These are phyloP conservation scores for Manis pentadactyla DNA, from an alignment of 2,797 vertebrate genomes.

Conservation along the genomic window DNA sequence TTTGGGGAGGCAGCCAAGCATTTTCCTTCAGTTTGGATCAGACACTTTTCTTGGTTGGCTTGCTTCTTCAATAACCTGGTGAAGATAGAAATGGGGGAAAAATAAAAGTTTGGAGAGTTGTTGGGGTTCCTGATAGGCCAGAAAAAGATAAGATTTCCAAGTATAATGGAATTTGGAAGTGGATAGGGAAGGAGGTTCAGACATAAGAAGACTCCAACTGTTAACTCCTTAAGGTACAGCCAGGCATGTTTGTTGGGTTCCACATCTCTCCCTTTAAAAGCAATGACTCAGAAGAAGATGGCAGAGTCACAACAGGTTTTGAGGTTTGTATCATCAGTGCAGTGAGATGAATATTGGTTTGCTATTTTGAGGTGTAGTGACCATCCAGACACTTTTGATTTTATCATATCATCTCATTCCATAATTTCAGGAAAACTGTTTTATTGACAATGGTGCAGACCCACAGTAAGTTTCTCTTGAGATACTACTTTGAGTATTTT, in stretches of 20 bases:
- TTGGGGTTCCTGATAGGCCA: neutral
- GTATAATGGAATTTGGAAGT: neutral
- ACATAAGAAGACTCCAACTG: neutral
- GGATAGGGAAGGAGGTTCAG: neutral
- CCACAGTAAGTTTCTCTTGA: neutral
- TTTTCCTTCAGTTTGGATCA: neutral
- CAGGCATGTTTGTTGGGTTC: neutral
- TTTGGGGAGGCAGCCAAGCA: neutral
- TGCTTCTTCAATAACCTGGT: neutral
- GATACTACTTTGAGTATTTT: neutral
- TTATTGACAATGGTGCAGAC: neutral
- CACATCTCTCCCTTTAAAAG: neutral
- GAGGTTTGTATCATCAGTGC: neutral
- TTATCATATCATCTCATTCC: neutral
- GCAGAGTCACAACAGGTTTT: neutral
- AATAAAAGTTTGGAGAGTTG: neutral
- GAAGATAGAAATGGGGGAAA: neutral
- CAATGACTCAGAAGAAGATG: neutral
- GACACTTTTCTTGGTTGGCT: neutral
- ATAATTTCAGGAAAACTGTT: slow-evolving; percentile 1
- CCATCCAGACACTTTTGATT: neutral
- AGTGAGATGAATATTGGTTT: neutral
- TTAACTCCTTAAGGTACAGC: neutral
- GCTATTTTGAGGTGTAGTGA: neutral
- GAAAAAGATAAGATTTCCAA: slow-evolving; percentile 4